Conservation (phyloP, 2,113 vertebrate species). For the Gopherus flavomarginatus region DNA sequence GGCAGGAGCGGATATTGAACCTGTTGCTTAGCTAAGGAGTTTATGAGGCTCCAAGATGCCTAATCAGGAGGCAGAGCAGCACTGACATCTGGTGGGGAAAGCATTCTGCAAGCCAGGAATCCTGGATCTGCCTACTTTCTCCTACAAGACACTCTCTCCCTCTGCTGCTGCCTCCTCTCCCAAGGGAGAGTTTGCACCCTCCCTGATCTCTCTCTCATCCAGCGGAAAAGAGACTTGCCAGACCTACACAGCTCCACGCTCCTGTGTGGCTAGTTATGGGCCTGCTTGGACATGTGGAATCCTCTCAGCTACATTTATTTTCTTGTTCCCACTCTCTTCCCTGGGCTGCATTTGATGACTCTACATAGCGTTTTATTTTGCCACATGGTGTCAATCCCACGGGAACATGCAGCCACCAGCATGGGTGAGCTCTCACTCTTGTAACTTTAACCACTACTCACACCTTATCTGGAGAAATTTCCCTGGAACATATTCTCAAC, state of each 20-base stretch:
- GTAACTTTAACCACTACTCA: not conserved
- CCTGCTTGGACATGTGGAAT: not conserved
- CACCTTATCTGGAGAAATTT: not conserved
- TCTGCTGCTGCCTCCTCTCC: not conserved
- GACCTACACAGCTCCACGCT: not conserved
- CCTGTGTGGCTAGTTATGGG: not conserved
- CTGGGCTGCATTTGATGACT: no score
- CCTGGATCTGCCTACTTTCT: not conserved
- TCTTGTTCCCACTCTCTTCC: not conserved
- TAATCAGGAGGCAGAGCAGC: not conserved
- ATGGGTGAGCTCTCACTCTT: not conserved
- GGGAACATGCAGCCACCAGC: no score
- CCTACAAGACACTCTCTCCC: no score
- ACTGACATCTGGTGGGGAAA: accelerated
- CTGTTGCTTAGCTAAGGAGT: not conserved
- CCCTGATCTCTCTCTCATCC: not conserved
- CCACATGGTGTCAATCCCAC: no score
- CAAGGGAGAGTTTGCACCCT: accelerated
- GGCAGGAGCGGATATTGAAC: not conserved
- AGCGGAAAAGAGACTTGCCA: not conserved
- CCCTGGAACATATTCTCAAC: not conserved
- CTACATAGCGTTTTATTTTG: no score
- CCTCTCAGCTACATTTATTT: not conserved
- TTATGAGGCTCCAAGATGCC: not conserved
- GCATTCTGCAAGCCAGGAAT: accelerated